These are phyloP conservation scores for Alviniconcha strummeri DNA, from an alignment of 2,888 invertebrate species.

Conservation along the genomic window DNA sequence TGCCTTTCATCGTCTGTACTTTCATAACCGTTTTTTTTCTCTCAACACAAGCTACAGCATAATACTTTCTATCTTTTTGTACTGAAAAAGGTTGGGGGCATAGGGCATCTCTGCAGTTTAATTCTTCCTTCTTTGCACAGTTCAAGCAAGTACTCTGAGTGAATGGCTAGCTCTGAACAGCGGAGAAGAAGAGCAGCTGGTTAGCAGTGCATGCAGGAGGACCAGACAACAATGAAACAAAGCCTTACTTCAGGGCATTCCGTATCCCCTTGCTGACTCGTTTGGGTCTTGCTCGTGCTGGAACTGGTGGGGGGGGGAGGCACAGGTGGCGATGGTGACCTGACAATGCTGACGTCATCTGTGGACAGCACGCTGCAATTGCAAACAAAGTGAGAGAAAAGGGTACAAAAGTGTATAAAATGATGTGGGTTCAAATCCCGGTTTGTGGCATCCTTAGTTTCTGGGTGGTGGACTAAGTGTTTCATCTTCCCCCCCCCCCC, in stretches of 20 bases:
- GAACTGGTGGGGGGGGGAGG: conserved; percentile 22
- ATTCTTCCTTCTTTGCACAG: too few relatives aligned
- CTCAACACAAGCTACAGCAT: too few relatives aligned
- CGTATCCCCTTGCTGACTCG: conserved; percentile 18
- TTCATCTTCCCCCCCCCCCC: not conserved
- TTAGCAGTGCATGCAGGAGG: too few relatives aligned
- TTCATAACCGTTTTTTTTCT: too few relatives aligned
- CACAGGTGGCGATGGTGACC: conserved; percentile 4
- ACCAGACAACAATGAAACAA: not conserved
- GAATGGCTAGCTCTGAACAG: too few relatives aligned
- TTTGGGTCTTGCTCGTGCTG: not conserved
- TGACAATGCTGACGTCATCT: not conserved
- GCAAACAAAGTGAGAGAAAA: not conserved
- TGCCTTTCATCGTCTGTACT: too few relatives aligned
- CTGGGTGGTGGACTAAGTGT: not conserved
- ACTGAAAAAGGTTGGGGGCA: too few relatives aligned
- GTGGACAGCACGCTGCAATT: not conserved
- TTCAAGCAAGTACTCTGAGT: too few relatives aligned
- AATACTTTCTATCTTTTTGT: too few relatives aligned
- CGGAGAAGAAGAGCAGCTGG: too few relatives aligned
- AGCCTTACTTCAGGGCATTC: conserved; percentile 14
- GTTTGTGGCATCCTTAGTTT: not conserved
- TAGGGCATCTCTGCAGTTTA: too few relatives aligned
- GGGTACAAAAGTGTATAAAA: too few relatives aligned
- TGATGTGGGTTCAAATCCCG: not conserved